Percentiles rank a stretch among this genome's conserved stretches.
Conservation (phyloP, 2,888 invertebrate genomes). For the Diaprepes abbreviatus region DNA sequence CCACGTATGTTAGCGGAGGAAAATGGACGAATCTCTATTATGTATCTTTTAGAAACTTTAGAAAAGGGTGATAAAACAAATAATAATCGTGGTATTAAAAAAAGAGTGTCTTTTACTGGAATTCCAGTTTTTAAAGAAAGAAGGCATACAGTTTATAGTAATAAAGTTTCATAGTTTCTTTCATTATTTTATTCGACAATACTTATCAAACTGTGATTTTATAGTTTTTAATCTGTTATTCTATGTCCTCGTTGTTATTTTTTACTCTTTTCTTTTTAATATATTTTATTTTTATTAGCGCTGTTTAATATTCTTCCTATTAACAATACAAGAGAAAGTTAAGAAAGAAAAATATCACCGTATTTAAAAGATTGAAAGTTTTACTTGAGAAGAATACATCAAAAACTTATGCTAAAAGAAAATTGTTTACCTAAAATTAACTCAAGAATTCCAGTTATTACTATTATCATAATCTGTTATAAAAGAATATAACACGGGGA, state of each 20-base stretch:
- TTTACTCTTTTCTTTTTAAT: background rate
- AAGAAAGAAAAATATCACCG: too few relatives aligned
- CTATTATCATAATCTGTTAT: too few relatives aligned
- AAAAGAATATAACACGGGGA: too few relatives aligned
- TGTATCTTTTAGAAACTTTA: slow-evolving; percentile 39
- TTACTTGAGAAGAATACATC: too few relatives aligned
- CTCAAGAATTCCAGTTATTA: too few relatives aligned
- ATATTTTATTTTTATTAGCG: slow-evolving; percentile 4
- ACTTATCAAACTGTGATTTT: slow-evolving; percentile 13
- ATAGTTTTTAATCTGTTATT: background rate
- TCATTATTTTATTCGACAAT: background rate
- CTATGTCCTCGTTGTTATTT: background rate
- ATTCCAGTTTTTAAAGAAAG: slow-evolving; percentile 7
- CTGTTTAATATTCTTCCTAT: too few relatives aligned
- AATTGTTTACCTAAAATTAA: too few relatives aligned
- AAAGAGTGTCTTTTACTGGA: slow-evolving; percentile 16
- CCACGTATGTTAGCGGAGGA: slow-evolving; percentile 51
- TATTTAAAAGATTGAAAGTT: too few relatives aligned
- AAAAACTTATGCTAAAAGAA: too few relatives aligned
- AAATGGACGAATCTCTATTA: slow-evolving; percentile 42
- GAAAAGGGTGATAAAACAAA: background rate
- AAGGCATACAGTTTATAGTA: background rate
- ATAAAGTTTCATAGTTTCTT: background rate
- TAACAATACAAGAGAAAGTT: too few relatives aligned
- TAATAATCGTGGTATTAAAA: background rate